phyloP scores from a whole-genome alignment of 2,888 invertebrate genomes.

The Troides oblongomaculatus region DNA sequence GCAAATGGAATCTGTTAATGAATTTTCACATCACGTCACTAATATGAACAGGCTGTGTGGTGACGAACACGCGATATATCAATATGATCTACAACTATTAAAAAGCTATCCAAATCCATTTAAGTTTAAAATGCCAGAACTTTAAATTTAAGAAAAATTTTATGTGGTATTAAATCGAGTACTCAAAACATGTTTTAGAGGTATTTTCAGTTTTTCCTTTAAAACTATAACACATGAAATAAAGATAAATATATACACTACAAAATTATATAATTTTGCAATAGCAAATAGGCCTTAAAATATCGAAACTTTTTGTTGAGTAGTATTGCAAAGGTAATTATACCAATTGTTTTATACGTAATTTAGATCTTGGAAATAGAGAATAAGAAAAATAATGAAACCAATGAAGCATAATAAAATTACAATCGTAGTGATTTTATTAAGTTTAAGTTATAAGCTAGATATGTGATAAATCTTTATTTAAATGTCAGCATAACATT shows the following conservation, averaged over 20 bases:
- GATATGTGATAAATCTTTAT: not conserved
- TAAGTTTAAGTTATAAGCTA: no score
- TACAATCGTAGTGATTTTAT: no score
- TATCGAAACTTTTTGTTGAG: no score
- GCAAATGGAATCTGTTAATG: constrained; percentile 47
- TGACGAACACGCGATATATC: constrained; percentile 42
- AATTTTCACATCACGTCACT: constrained; percentile 44
- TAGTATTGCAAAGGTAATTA: no score
- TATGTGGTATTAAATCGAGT: not conserved
- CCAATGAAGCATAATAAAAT: no score
- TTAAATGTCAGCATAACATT: not conserved
- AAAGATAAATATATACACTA: not conserved
- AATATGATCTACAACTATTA: constrained; percentile 45
- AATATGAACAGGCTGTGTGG: constrained; percentile 38
- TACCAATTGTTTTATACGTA: no score
- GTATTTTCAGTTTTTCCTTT: not conserved
- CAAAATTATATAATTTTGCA: no score
- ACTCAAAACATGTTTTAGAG: not conserved
- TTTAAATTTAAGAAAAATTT: constrained; percentile 2
- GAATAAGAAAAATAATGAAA: no score
- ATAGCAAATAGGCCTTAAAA: no score
- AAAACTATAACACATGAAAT: not conserved
- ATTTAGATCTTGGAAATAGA: no score
- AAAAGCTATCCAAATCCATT: constrained; percentile 31
- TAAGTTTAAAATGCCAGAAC: constrained; percentile 27